Evolutionary conservation across 1,140 invertebrate genomes (phyloP).

Genomic region (Euura lappo): DNA sequence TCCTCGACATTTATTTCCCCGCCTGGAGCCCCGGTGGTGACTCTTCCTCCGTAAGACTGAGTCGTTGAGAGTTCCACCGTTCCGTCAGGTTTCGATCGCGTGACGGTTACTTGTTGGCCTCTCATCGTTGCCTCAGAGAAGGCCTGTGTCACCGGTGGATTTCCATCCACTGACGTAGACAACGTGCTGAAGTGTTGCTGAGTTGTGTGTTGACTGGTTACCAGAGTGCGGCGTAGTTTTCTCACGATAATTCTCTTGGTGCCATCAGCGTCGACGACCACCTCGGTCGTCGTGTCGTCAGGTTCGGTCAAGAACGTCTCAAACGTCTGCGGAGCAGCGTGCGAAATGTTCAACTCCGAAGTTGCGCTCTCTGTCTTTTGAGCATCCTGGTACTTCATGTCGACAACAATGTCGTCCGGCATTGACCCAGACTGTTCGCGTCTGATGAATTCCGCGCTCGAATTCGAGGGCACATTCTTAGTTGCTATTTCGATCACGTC

Average conservation of each 20-base stretch:
- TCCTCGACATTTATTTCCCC: conserved; percentile 69
- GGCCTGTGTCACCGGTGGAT: conserved; percentile 60
- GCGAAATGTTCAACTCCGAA: conserved; percentile 70
- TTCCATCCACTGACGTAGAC: conserved; percentile 53
- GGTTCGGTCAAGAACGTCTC: conserved; percentile 80
- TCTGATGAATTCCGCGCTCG: conserved; percentile 50
- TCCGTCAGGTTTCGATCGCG: conserved; percentile 67
- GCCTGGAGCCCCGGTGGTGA: conserved; percentile 66
- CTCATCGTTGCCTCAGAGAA: conserved; percentile 71
- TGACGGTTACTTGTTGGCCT: conserved; percentile 69
- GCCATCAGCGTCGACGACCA: conserved; percentile 81
- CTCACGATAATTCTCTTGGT: conserved; percentile 79
- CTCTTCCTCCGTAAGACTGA: conserved; percentile 67
- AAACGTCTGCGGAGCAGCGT: conserved; percentile 74
- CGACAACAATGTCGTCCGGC: conserved; percentile 69
- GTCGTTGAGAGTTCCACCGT: conserved; percentile 65
- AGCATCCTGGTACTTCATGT: conserved; percentile 72
- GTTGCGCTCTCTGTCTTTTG: conserved; percentile 59
- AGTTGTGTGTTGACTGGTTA: conserved; percentile 57
- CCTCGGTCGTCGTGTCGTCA: conserved; percentile 78
- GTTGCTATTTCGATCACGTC: conserved; percentile 82
- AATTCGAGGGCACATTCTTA: conserved; percentile 60
- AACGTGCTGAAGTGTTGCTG: conserved; percentile 55
- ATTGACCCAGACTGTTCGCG: conserved; percentile 21
- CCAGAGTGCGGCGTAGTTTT: conserved; percentile 60